phyloP scores from a whole-genome alignment of 2,113 vertebrate species.

The Illadopsis cleaveri region DNA sequence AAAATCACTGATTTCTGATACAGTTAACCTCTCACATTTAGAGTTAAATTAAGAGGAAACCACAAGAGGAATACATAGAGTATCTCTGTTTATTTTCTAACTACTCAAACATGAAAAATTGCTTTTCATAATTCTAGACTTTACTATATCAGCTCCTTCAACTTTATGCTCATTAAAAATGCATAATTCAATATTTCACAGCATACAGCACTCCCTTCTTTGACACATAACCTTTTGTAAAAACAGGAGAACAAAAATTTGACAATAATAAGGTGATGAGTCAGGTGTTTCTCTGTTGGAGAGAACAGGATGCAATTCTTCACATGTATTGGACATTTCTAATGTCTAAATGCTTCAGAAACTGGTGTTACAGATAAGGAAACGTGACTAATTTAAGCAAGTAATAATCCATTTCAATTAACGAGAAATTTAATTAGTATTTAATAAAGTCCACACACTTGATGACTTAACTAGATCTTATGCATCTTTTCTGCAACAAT shows the following conservation, averaged over 20 bases:
- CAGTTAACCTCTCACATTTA: background rate
- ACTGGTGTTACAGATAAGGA: background rate
- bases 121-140: background rate
- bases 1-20: background rate
- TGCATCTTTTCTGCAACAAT: background rate
- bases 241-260: background rate
- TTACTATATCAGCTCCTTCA: background rate
- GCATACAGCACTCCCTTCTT: background rate
- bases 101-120: background rate
- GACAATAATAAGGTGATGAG: background rate
- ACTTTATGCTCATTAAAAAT: background rate
- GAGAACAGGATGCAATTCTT: background rate
- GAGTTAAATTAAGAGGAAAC: background rate
- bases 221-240: background rate
- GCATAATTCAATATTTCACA: background rate
- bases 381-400: background rate
- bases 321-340: background rate
- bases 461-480: background rate
- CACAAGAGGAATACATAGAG: background rate
- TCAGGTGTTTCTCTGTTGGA: background rate
- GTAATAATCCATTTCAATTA: conserved; percentile 4
- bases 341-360: background rate
- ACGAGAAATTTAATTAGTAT: background rate
- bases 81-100: background rate
- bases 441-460: background rate